These are phyloP conservation scores for Coccyzus lansbergi DNA, from an alignment of 2,797 vertebrate genomes.

Conservation along the genomic window DNA sequence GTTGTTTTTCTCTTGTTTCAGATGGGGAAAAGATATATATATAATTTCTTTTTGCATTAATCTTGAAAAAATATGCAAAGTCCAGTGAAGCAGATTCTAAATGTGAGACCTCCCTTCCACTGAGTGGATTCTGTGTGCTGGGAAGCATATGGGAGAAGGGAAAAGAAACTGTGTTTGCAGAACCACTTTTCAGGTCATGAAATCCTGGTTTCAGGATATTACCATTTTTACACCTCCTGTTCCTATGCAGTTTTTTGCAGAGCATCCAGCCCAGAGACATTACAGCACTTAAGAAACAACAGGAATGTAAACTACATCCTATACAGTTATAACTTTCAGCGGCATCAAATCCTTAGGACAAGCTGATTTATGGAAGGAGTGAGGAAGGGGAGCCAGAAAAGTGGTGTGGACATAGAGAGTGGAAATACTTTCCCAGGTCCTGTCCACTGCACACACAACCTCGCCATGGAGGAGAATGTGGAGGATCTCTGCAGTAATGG, in stretches of 20 bases:
- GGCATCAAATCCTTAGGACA: neutral
- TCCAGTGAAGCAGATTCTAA: neutral
- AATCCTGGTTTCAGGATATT: neutral
- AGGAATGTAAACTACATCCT: neutral
- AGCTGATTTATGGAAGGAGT: neutral
- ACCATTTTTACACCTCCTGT: neutral
- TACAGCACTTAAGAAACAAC: neutral
- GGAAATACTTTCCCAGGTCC: neutral
- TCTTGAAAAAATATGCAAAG: neutral
- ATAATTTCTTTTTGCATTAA: neutral
- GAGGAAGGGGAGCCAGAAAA: neutral
- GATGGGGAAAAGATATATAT: neutral
- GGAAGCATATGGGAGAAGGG: neutral
- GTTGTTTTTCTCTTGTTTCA: neutral
- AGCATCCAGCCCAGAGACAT: neutral
- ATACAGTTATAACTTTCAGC: rapidly evolving
- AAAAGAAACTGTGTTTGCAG: neutral
- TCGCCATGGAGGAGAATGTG: neutral
- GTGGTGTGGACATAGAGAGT: neutral
- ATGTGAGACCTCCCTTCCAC: neutral
- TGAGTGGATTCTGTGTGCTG: neutral
- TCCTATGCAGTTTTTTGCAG: neutral
- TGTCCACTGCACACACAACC: neutral
- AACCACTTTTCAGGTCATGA: neutral
- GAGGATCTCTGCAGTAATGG: neutral